phyloP scores from a whole-genome alignment of 2,113 vertebrate species.

The Nibea albiflora region DNA sequence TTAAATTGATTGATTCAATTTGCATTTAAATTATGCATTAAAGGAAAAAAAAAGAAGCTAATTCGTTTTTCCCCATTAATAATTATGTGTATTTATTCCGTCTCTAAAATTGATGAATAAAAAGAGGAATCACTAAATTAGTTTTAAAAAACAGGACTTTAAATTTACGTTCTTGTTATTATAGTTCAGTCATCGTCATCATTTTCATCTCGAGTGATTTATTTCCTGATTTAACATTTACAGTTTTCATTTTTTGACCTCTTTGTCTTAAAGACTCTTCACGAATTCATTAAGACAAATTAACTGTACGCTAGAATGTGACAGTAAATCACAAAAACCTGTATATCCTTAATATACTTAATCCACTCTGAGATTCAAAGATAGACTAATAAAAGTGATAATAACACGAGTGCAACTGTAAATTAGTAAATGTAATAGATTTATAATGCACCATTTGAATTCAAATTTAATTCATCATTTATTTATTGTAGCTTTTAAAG shows the following conservation, averaged over 20 bases:
- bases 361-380: no score
- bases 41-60: background rate
- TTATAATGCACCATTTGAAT: no score
- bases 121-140: background rate
- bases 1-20: background rate
- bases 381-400: no score
- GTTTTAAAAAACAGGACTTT: background rate
- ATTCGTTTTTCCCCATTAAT: background rate
- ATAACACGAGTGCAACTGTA: no score
- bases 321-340: no score
- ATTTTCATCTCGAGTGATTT: background rate
- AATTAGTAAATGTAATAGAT: no score
- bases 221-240: background rate
- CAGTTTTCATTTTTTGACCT: background rate
- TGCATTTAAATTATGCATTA: slow-evolving; percentile 2
- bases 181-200: background rate
- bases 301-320: background rate
- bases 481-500: no score
- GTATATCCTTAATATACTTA: no score
- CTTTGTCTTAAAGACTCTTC: background rate
- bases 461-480: no score
- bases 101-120: background rate
- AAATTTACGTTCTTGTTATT: background rate
- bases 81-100: background rate
- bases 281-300: background rate